These are phyloP conservation scores for Cetoscarus ocellatus DNA, from an alignment of 2,797 vertebrate species.

Conservation along the genomic window DNA sequence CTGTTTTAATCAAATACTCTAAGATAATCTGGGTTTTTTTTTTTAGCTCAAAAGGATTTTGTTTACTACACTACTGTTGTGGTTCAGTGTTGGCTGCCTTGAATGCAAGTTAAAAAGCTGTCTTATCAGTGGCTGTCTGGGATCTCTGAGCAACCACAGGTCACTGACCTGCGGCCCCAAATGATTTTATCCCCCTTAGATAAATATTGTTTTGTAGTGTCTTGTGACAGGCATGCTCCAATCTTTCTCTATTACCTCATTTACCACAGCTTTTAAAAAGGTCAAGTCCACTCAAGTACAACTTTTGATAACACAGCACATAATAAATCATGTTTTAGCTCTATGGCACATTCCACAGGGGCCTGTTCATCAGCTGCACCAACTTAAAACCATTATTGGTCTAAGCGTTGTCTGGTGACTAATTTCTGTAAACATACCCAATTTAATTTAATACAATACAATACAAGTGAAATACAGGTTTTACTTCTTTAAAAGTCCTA, in stretches of 20 bases:
- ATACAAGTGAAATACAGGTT: background rate
- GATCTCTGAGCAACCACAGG: slow-evolving; percentile 65
- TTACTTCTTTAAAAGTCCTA: background rate
- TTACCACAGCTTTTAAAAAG: slow-evolving; percentile 83
- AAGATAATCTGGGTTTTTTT: slow-evolving; percentile 19
- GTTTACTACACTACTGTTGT: slow-evolving; percentile 21
- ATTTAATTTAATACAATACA: slow-evolving; percentile 31
- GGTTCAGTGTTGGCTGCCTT: slow-evolving; percentile 11
- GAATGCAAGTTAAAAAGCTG: slow-evolving; percentile 55
- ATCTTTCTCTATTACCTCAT: slow-evolving; percentile 82
- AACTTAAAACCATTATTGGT: slow-evolving; percentile 30
- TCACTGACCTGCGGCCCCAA: slow-evolving; percentile 76
- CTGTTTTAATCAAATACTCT: background rate
- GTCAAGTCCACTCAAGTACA: slow-evolving; percentile 77
- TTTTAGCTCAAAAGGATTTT: slow-evolving; percentile 25
- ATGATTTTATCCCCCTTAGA: slow-evolving; percentile 83
- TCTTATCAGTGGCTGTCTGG: slow-evolving; percentile 65
- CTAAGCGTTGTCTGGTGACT: slow-evolving; percentile 9
- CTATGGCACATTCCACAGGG: slow-evolving; percentile 71
- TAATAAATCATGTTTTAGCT: slow-evolving; percentile 76
- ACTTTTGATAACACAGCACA: slow-evolving; percentile 71
- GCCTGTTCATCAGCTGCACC: slow-evolving; percentile 52
- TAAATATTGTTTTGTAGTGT: slow-evolving; percentile 85
- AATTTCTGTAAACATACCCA: slow-evolving; percentile 2
- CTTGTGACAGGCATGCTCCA: slow-evolving; percentile 78